A percentile compares a stretch with the other conserved stretches of the same genome.
Evolutionary conservation across 2,113 vertebrate species (phyloP).

Genomic region (Bolborhynchus lineola): DNA sequence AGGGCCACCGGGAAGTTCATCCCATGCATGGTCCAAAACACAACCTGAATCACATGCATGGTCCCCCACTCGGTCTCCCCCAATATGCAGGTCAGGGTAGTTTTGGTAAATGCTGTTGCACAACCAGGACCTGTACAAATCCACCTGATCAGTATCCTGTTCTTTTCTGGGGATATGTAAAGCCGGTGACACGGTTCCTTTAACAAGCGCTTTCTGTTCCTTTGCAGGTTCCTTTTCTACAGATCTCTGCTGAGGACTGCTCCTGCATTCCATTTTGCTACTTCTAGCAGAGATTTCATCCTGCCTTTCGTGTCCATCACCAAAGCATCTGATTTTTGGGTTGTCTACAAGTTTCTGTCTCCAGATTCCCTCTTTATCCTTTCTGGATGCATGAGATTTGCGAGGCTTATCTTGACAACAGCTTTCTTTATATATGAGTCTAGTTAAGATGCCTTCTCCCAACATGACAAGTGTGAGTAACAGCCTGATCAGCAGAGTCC

Average conservation of each 20-base stretch:
- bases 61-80: constrained; percentile 67
- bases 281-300: background rate
- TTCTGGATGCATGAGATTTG: constrained; percentile 9
- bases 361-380: constrained; percentile 45
- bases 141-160: background rate
- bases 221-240: background rate
- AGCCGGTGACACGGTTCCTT: background rate
- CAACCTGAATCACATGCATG: constrained; percentile 59
- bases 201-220: background rate
- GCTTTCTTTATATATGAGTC: constrained; percentile 56
- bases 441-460: constrained; percentile 70
- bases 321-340: background rate
- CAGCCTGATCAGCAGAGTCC: background rate
- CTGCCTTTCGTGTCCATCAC: background rate
- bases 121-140: constrained; percentile 71
- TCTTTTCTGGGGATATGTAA: constrained; percentile 66
- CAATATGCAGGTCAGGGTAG: constrained; percentile 82
- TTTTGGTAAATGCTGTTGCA: constrained; percentile 78
- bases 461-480: constrained; percentile 57
- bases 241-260: background rate
- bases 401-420: constrained; percentile 21
- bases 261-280: background rate
- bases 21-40: constrained; percentile 28
- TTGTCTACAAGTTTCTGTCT: constrained; percentile 23
- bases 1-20: constrained; percentile 31